Conservation (phyloP, 2,888 invertebrate genomes). For the Leptopterna dolabrata region DNA sequence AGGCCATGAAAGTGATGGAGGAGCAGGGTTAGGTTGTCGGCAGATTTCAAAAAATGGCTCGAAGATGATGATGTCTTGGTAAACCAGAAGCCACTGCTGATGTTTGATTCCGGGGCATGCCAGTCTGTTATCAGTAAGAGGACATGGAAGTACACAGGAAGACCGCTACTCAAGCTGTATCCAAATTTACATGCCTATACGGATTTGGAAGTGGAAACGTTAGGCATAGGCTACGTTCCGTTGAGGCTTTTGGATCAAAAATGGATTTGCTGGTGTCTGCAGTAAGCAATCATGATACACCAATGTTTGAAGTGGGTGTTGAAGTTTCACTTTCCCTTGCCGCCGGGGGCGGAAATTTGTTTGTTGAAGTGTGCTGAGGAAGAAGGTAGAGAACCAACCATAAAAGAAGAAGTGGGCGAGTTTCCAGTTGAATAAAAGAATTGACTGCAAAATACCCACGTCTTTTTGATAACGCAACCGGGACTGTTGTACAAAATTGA, state of each 20-base stretch:
- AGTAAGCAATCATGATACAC: neutral
- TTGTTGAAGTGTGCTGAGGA: neutral
- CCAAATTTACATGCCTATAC: neutral
- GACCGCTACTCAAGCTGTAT: neutral
- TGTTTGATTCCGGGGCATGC: constrained; percentile 36
- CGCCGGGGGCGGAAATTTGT: no score
- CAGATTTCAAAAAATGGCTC: neutral
- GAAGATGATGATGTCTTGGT: no score
- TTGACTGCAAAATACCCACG: neutral
- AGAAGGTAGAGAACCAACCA: neutral
- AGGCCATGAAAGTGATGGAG: neutral
- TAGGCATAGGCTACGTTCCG: neutral
- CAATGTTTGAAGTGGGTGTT: neutral
- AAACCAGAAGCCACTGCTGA: neutral
- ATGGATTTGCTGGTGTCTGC: neutral
- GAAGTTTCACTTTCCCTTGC: neutral
- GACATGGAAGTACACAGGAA: neutral
- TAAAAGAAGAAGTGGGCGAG: neutral
- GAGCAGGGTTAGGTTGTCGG: neutral
- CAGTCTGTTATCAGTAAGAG: no score
- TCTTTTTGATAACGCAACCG: no score
- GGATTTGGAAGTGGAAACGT: neutral
- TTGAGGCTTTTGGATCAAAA: neutral
- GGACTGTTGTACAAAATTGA: neutral
- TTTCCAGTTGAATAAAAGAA: neutral